These are phyloP conservation scores for Orycteropus afer DNA, from an alignment of 2,113 vertebrate species.

Conservation along the genomic window DNA sequence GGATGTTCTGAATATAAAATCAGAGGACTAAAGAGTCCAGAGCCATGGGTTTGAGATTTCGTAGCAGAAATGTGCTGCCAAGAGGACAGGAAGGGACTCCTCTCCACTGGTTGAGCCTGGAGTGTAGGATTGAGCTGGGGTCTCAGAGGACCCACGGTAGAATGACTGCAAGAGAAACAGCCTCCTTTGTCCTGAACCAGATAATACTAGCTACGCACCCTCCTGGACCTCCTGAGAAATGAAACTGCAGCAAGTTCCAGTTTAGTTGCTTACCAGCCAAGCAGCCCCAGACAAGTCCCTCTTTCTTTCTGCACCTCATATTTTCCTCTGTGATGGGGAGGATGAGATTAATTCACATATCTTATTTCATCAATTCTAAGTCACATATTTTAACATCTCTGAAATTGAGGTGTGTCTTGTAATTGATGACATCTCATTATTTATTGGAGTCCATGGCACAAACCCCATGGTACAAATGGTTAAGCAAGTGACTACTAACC, in stretches of 20 bases:
- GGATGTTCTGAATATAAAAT: slow-evolving; percentile 54
- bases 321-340: not conserved
- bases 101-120: not conserved
- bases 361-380: not conserved
- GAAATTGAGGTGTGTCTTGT: not conserved
- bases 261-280: not conserved
- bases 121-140: not conserved
- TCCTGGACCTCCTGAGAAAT: not conserved
- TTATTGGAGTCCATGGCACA: not conserved
- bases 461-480: not conserved
- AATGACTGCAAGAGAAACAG: not conserved
- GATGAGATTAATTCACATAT: not conserved
- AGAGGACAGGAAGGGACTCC: not conserved
- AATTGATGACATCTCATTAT: not conserved
- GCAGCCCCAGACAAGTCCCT: not conserved
- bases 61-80: not conserved
- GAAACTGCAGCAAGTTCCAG: not conserved
- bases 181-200: too few species aligned
- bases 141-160: not conserved
- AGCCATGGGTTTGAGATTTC: not conserved
- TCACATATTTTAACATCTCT: not conserved
- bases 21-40: not conserved
- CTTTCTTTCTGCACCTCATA: not conserved
- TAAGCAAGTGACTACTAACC: not conserved
- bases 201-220: not conserved